These are phyloP conservation scores for Tapirus terrestris DNA, from an alignment of 2,113 vertebrate genomes.

Conservation along the genomic window DNA sequence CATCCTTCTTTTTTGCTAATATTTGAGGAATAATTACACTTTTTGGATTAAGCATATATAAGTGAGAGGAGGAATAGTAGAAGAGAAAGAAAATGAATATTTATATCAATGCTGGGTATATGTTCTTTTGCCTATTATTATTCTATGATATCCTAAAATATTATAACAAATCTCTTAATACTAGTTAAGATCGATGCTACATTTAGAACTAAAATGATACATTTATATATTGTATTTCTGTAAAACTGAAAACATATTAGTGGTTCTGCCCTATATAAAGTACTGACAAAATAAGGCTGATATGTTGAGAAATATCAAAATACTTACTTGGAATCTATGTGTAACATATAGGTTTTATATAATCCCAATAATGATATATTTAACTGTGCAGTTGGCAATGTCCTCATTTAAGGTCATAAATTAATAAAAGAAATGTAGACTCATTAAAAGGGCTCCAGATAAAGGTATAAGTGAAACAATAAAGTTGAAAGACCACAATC, in stretches of 20 bases:
- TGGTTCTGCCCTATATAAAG: slow-evolving; percentile 48
- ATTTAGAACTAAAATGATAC: slow-evolving; percentile 26
- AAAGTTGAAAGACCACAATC: slow-evolving; percentile 61
- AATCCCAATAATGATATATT: not conserved
- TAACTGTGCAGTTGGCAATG: not conserved
- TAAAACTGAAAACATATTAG: slow-evolving; percentile 17
- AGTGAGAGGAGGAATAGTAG: not conserved
- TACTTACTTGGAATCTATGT: slow-evolving; percentile 62
- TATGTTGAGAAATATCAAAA: slow-evolving; percentile 71
- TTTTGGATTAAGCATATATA: not conserved
- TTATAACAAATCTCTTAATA: not conserved
- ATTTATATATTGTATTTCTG: not conserved
- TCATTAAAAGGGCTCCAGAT: not conserved
- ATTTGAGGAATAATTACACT: not conserved
- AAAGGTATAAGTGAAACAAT: not conserved
- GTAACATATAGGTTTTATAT: slow-evolving; percentile 45
- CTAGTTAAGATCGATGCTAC: not conserved
- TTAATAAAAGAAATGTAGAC: not conserved
- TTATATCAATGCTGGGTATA: not conserved
- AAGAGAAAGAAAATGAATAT: not conserved
- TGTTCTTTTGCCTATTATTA: not conserved
- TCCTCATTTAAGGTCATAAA: not conserved
- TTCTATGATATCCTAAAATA: not conserved
- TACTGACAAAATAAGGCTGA: slow-evolving; percentile 71
- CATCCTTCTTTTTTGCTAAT: not conserved